Evolutionary conservation across 2,113 vertebrate genomes (phyloP), one percentile per base, ranked within the genome.

Genomic region (Cervus canadensis): DNA sequence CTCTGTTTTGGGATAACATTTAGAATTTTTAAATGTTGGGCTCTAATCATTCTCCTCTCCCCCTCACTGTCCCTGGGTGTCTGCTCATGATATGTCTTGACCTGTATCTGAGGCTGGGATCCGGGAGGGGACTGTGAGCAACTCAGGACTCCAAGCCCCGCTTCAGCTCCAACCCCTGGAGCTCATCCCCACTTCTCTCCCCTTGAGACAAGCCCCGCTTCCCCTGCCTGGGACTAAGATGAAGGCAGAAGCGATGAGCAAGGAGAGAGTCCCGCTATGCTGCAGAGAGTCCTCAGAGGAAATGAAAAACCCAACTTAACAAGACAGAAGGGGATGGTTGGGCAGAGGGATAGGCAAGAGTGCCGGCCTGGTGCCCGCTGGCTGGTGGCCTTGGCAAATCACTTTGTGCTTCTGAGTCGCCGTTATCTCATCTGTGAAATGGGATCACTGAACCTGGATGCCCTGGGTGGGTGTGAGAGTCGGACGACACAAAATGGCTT

Each of bases 1-100:
- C 90, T 96, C 87, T 43, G 56, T 16, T 62, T 82, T 15, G 52
- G 87, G 74, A 82, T 43, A 56, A 23, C 62, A 74, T 64, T 91
- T 52, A 67, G 13, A 79, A 15, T 84, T 79, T 96, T n/a, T 33
- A 57, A 71, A 45, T n/a, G 19, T 48, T 6, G n/a, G n/a, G 59
- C 40, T 43, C 30, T 71, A 33, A 60, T 48, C 12, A 16, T 54
- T 33, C 43, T n/a, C 21, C 26, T 56, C 15, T 15, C 36, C 50
- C 13, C 9, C 2, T 16, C 12, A 30, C 17, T 71, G 60, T 40
- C 10, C 14, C 40, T 81, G 15, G 3, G 33, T 28, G 28, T 21
- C 85, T 45, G 56, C 16, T 17, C 12, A 36, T 15, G 4, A 0
- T 23, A 45, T 33, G 12, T 43, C 33, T 36, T 30, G 48, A 33